Base-by-base conservation (phyloP, 2,797 vertebrate species). In the Labroides dimidiatus region DNA sequence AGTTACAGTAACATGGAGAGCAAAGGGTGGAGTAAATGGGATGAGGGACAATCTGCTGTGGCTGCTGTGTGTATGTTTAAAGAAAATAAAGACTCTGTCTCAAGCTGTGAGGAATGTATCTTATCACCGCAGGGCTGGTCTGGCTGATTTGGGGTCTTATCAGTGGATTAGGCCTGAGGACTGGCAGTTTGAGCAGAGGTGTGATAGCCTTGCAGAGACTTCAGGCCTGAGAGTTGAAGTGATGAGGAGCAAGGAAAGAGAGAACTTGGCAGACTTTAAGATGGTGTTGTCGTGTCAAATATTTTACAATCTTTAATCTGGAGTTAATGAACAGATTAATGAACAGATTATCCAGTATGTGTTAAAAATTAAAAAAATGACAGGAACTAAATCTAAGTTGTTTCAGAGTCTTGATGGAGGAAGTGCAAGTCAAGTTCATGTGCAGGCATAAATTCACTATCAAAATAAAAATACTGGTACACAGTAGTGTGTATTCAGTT, bases 131-230 rank as follows among this genome's bases (percentile, higher is more conserved):
- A 80, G 84, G 77, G 67, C 64, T 65, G 65, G 78, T 82, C 85
- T 87, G 89, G 79, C 68, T 37, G 20, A 45, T 78, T 80, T 76
- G 87, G 50, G 61, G 62, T 65, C 77, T 89, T 92, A 93, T 93
- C 92, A 87, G 79, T 51, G 51, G 62, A 64, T 72, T 64, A 60
- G 75, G 61, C 72, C 61, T 41, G 65, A 77, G 54, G 42, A 69
- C 77, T 75, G 78, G 50, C 72, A 79, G 66, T 51, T 69, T 67
- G 50, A 67, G 55, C 41, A 45, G 61, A 4, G 6, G 55, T 45
- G 50, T 0, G 72, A 87, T 79, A 87, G 67, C 73, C 67, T 77
- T 27, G 19, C 61, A 64, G 27, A 80, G 63, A 79, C 50, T 51
- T 10, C 36, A 45, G 61, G 63, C 33, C 47, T 81, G 33, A 75